Base-by-base conservation (phyloP, 2,113 vertebrate species). In the Cyrtonyx montezumae region DNA sequence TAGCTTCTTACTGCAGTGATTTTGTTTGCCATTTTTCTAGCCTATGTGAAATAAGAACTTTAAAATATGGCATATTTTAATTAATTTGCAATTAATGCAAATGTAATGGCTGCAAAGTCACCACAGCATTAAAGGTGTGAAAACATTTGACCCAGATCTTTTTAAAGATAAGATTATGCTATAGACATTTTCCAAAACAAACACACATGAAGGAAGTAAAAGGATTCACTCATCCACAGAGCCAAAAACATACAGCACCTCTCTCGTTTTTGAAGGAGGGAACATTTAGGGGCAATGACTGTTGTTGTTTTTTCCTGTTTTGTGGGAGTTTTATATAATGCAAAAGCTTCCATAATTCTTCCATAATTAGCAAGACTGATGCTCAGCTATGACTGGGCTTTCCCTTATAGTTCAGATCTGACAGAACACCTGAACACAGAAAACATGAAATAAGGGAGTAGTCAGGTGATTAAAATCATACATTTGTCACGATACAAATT, bases 111-210 rank as follows among this genome's bases (percentile, higher is more conserved):
- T 79, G 37, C 32, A 68, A 86, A 94, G 87, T 49, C n/a, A 73
- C 70, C 88, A 32, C 8, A 75, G 65, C 48, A 6, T 77, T 34
- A 94, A 55, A 93, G 56, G 55, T 88, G 79, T 93, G 88, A 90
- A 95, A 84, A 78, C 11, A 0, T 56, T 73, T 87, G 63, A 93
- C 43, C 69, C 58, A 46, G 46, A 93, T 78, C 28, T 43, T 92
- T 79, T 88, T 34, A 68, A 43, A 84, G 73, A 61, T 68, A 78
- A 70, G 11, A 5, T 30, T 18, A 71, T 4, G 13, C 20, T 70
- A 42, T 3, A 45, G 32, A 79, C 5, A 53, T 66, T 78, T 34
- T 79, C 68, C 12, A 81, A 75, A 90, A 68, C 23, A 78, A 10
- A 43, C 4, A 75, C 85, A 65, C 16, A 75, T 10, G 37, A 4